These are phyloP conservation scores for Tympanuchus pallidicinctus DNA, from an alignment of 2,113 vertebrate species.

Conservation along the genomic window DNA sequence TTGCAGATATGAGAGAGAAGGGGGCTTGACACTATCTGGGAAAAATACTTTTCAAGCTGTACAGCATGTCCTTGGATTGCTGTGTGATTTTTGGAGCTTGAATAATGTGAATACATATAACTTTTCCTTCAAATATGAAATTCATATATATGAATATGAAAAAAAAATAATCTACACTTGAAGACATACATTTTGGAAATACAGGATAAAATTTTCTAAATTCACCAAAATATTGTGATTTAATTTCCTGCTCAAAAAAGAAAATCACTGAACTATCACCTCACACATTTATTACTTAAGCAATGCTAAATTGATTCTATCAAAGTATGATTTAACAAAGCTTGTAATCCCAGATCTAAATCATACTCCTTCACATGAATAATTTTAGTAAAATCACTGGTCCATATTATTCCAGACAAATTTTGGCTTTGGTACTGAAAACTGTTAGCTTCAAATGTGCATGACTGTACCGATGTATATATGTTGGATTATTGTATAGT, in stretches of 20 bases:
- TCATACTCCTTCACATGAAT: not conserved
- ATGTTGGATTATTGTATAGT: not conserved
- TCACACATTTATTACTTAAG: not conserved
- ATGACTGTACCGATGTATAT: not conserved
- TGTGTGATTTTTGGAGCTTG: conserved; percentile 8
- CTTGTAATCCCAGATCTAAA: not conserved
- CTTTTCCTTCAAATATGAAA: conserved; percentile 55
- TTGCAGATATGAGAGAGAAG: not conserved
- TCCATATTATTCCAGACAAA: not conserved
- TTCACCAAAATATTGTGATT: conserved; percentile 27
- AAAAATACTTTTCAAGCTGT: conserved; percentile 6
- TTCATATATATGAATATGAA: conserved; percentile 28
- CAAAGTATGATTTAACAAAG: conserved; percentile 11
- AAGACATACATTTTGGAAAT: conserved; percentile 13
- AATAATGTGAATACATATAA: conserved; percentile 34
- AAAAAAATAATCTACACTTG: conserved; percentile 25
- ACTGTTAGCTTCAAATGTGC: not conserved
- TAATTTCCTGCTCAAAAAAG: conserved; percentile 28
- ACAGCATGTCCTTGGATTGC: conserved; percentile 26
- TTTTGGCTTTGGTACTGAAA: not conserved
- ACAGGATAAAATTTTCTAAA: conserved; percentile 2
- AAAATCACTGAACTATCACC: conserved; percentile 12
- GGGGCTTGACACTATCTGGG: not conserved
- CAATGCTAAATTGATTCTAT: not conserved
- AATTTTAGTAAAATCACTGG: not conserved